Base-by-base conservation (phyloP, 2,113 vertebrate genomes). In the Haemorhous mexicanus region DNA sequence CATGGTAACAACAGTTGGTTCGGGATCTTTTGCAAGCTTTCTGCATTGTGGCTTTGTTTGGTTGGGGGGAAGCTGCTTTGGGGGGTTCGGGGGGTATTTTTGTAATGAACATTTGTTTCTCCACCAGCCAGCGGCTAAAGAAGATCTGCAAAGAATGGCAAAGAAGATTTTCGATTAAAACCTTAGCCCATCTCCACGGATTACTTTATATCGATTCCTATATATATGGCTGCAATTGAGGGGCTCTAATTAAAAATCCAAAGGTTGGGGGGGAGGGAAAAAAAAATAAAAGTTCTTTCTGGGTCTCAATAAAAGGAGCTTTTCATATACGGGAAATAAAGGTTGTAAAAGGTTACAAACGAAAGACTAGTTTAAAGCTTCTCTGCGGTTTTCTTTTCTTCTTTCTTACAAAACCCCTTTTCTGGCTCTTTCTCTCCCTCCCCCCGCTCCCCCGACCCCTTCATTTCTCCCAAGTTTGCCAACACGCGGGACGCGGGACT, bases 111-210 rank as follows among this genome's bases (percentile, higher is more conserved):
- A 92, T 92, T 97, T 93, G 92, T 95, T 90, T 96, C 90, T 89
- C 47, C 93, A 96, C 93, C 96, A 97, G 96, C 94, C 90, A 97
- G 89, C 35, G 90, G 95, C 95, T 97, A 96, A 96, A 98, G 96
- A 95, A 98, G 96, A 96, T 98, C 97, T 97, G 97, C 95, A 96
- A 97, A 98, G 97, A 97, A 96, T 95, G 96, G 96, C 92, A 97
- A 97, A 98, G 97, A 97, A 98, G 97, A 97, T 97, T 97, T 98
- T 97, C 97, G 97, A 98, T 98, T 98, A 98, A 98, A 98, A 98
- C 96, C 97, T 98, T 94, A 97, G 95, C 97, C 97, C 97, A 97
- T 97, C 97, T 97, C 93, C 94, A 85, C 94, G 96, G 97, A 98
- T 98, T 98, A 98, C 97, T 97, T 97, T 90, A 96, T 98, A 98